These are phyloP conservation scores for Pangasius larnaudii DNA, from an alignment of 2,797 vertebrate species.

Conservation along the genomic window DNA sequence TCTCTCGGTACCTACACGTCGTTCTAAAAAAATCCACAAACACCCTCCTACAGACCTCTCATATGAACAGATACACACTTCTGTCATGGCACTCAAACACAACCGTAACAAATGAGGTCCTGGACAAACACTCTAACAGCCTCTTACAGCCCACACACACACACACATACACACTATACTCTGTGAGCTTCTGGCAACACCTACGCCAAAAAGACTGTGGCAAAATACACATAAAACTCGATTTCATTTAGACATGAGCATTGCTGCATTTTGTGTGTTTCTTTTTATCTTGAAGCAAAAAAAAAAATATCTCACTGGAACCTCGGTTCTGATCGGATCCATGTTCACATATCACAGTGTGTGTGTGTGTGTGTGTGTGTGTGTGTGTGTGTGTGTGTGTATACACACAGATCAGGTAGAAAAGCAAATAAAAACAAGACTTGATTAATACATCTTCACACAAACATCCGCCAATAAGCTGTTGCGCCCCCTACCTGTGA, in stretches of 20 bases:
- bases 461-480: constrained; percentile 9
- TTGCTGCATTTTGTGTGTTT: not conserved
- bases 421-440: not conserved
- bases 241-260: not conserved
- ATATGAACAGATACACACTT: not conserved
- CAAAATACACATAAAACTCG: not conserved
- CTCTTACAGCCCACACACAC: constrained; percentile 9
- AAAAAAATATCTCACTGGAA: not conserved
- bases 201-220: not conserved
- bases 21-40: not conserved
- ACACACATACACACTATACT: not conserved
- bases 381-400: not conserved
- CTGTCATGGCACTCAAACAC: not conserved
- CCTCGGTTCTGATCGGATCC: not conserved
- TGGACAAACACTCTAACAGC: not conserved
- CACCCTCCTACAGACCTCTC: not conserved
- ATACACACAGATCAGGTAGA: constrained; percentile 30
- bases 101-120: not conserved
- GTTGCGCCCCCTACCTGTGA: constrained; percentile 27
- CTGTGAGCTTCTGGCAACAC: constrained; percentile 8
- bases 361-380: constrained; percentile 1
- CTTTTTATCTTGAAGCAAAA: constrained; percentile 8
- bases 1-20: not conserved
- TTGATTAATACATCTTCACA: not conserved
- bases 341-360: not conserved